Evolutionary conservation across 2,888 invertebrate genomes (phyloP), one percentile per base, ranked within the genome.

Genomic region (Unio delphinus): DNA sequence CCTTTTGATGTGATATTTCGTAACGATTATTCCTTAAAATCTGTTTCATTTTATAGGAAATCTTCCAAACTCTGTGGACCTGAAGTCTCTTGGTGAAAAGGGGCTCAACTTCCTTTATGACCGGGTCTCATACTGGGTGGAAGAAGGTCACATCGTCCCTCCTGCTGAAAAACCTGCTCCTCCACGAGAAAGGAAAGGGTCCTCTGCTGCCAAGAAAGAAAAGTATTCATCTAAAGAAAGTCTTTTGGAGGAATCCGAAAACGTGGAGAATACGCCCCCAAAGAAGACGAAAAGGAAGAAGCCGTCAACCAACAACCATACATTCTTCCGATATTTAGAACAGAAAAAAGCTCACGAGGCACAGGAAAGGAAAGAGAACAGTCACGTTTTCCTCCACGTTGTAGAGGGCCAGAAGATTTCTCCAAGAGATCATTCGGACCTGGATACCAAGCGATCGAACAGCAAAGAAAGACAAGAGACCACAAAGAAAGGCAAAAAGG

Each of bases 91-190:
- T 61, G 81, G 80, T 15, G 77, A 80, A 68, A 78, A 71, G 57
- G 81, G 81, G 17, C 73, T 81, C 4, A 75, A 80, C 67, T 80
- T 80, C 57, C 72, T 81, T 61, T 81, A 81, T 55, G 81, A 81
- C 64, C 69, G 79, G n/a, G 81, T 81, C 0, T 65, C 80, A 45
- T 80, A 79, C 76, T 81, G 81, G 81, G 81, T 81, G 3, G 71
- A 80, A 6, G 75, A 81, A 62, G 81, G 80, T 5, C 69, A 78
- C 23, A 71, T 73, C 15, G 70, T 80, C 20, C 80, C 80, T 3
- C 75, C 77, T 4, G 68, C 68, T 15, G 55, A 67, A 7, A 72
- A 70, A 59, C 72, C 72, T 18, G 66, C 75, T 18, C 74, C 80
- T 1, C 77, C 77, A 8, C 62, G 75, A 26, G 75, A 77, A 56